Evolutionary conservation across 1,140 invertebrate species (phyloP).

Genomic region (Paralvinella palmiformis): DNA sequence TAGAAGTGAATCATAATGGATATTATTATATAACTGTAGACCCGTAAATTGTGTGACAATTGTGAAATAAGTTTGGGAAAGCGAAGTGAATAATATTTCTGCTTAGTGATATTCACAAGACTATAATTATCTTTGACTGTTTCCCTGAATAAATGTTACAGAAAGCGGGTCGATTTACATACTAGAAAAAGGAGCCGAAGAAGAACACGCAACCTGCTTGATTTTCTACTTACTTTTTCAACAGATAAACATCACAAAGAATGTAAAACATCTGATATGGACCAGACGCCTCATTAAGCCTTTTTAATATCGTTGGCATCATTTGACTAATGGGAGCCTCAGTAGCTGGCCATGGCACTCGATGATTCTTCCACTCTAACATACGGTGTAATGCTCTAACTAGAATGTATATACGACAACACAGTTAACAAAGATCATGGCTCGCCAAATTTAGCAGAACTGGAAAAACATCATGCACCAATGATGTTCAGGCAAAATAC

Average conservation of each 20-base stretch:
- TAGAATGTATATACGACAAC: constrained; percentile 22
- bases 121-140: too few species aligned
- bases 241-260: constrained; percentile 31
- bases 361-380: constrained; percentile 25
- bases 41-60: too few species aligned
- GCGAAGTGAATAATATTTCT: too few species aligned
- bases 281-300: constrained; percentile 19
- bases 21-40: too few species aligned
- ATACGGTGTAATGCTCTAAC: constrained; percentile 34
- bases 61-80: too few species aligned
- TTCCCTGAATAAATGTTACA: too few species aligned
- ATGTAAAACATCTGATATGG: constrained; percentile 19
- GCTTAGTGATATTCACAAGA: too few species aligned
- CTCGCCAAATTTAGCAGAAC: not conserved
- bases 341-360: constrained; percentile 5
- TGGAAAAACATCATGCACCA: not conserved
- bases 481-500: not conserved
- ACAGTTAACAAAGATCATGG: not conserved
- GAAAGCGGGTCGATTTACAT: too few species aligned
- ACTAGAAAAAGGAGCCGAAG: too few species aligned
- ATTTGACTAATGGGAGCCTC: not conserved
- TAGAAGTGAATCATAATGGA: too few species aligned
- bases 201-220: too few species aligned
- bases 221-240: constrained; percentile 21
- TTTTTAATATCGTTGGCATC: not conserved